Evolutionary conservation across 2,113 vertebrate genomes (phyloP), one percentile per base, ranked within the genome.

Genomic region (Platichthys stellatus): DNA sequence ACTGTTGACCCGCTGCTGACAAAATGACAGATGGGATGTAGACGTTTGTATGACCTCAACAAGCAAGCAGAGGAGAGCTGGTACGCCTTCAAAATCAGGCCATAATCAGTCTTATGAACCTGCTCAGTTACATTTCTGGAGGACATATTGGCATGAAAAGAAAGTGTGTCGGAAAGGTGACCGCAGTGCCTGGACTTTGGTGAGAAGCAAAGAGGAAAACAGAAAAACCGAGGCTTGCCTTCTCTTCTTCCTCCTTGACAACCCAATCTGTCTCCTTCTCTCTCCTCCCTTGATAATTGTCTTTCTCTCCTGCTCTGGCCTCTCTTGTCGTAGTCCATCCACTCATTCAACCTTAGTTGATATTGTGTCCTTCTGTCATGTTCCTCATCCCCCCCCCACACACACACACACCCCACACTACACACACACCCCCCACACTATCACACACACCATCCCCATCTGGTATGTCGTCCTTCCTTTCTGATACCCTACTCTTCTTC

Each of bases 21-120:
- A 88, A 82, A 80, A 84, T 91, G 90, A 91, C 90, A 91, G 92
- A 93, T 92, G 89, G 83, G 80, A 78, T 57, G n/a, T 56, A 45
- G 73, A 73, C 43, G 79, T 61, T 84, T 83, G 69, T 13, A 26
- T 84, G 82, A 90, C 84, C 84, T 83, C 76, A 71, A 67, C 85
- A 63, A 78, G 74, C 63, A 14, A 74, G 69, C 63, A 67, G 63
- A 86, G 80, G 63, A 21, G 62, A 70, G 63, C 68, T 72, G 47
- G 59, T 61, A 1, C 3, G 59, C 45, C 74, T 80, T 82, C 59
- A 73, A 81, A 88, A 85, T 56, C 70, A 72, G 81, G 74, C 69
- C 78, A 71, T 75, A 74, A 80, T 89, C 76, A 65, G 17, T 75
- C 78, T 75, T 74, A 81, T 87, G 78, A 69, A 86, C 78, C 71